Base-by-base conservation (phyloP, 2,113 vertebrate species). In the Gavia stellata region DNA sequence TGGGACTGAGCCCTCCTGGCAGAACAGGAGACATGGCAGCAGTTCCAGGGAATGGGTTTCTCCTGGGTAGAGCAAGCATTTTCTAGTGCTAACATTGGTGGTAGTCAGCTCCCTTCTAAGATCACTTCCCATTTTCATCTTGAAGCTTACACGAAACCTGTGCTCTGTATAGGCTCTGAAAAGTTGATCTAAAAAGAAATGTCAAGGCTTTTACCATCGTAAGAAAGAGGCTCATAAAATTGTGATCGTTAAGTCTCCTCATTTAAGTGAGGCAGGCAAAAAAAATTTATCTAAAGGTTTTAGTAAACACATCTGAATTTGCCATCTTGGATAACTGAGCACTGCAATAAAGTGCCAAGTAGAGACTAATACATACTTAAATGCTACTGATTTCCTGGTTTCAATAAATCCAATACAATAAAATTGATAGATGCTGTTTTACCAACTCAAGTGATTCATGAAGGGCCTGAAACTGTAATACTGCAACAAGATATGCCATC, bases 401-500 rank as follows among this genome's bases (percentile, higher is more conserved):
- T 95, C 87, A 85, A 73, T 79, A 91, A 94, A 96, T 81, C 74
- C 61, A 44, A 47, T 75, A 50, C 31, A 89, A 75, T 70, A 90
- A 94, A 97, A 81, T 65, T 80, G 95, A 77, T 88, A 97, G 88
- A 94, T 92, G 87, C 85, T 94, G 85, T 71, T 90, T 96, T 92
- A 95, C 91, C 95, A 97, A 96, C 49, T 88, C 82, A 63, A 91
- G 81, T 75, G 85, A 96, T 77, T 94, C 77, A 95, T 53, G 58
- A 84, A 81, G 58, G 58, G 38, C 56, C 56, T 34, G 12, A 78
- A 97, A 92, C 65, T 16, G 38, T 73, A 78, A 33, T 61, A 72
- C 80, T 90, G 78, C 73, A 96, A 71, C 74, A 75, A 61, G 81
- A 34, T 50, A 55, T 18, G 40, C 94, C 96, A 95, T 97, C 96